Percentiles rank a stretch among this genome's conserved stretches.
phyloP scores from a whole-genome alignment of 1,140 invertebrate species.

The Neodiprion pinetum region DNA sequence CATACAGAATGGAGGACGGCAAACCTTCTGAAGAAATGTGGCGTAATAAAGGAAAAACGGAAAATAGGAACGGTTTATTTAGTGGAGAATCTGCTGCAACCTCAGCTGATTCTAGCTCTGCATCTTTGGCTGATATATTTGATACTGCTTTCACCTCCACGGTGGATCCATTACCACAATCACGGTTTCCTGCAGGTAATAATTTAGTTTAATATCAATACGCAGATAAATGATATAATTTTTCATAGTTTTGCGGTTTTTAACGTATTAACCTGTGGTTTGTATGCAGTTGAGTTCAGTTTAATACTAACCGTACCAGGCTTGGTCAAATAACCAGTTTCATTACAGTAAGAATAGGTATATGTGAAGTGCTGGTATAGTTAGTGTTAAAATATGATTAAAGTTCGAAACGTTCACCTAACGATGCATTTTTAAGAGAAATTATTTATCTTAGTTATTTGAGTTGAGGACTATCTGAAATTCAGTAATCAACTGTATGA shows the following conservation, averaged over 20 bases:
- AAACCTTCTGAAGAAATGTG: constrained; percentile 49
- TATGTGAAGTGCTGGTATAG: no score
- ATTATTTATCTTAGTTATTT: no score
- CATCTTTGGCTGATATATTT: constrained; percentile 63
- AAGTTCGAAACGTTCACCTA: no score
- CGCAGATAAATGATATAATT: not conserved
- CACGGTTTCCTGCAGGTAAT: constrained; percentile 56
- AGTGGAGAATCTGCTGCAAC: constrained; percentile 45
- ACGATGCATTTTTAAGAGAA: no score
- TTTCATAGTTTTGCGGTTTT: not conserved
- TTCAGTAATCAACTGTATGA: no score
- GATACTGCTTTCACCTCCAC: constrained; percentile 64
- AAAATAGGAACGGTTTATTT: constrained; percentile 47
- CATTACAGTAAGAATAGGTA: no score
- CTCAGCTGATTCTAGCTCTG: constrained; percentile 56
- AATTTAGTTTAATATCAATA: not conserved
- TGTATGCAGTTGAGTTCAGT: no score
- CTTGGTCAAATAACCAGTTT: no score
- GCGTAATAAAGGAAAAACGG: constrained; percentile 46
- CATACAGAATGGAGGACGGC: constrained; percentile 51
- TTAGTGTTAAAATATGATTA: no score
- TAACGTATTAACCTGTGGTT: not conserved
- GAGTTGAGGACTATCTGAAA: no score
- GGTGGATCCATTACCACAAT: constrained; percentile 58
- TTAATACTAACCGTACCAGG: no score